A percentile compares a stretch with the other conserved stretches of the same genome.
Conservation (phyloP, 1,140 invertebrate genomes). For the Procambarus virginalis region DNA sequence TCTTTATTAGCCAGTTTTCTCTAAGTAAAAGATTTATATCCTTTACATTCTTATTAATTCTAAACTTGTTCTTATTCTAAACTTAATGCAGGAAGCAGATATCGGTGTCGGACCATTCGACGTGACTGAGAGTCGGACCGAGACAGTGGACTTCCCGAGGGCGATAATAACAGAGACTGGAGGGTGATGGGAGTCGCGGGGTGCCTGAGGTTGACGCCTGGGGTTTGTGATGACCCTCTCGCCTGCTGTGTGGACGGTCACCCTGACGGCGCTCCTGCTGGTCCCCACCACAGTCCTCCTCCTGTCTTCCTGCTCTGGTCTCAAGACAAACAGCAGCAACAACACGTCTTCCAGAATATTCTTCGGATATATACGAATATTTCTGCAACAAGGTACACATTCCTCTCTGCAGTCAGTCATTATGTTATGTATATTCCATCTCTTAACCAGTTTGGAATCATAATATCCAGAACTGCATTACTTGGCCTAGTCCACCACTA, state of each 20-base stretch:
- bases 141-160: constrained; percentile 11
- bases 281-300: neutral
- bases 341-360: neutral
- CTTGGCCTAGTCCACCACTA: no score
- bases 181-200: constrained; percentile 17
- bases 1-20: no score
- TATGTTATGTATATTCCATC: no score
- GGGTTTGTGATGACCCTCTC: constrained; percentile 33
- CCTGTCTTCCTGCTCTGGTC: neutral
- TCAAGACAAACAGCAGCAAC: neutral
- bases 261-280: neutral
- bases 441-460: no score
- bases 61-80: no score
- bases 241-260: constrained; percentile 12
- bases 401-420: no score
- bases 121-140: neutral
- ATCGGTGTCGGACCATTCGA: constrained; percentile 10
- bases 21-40: no score
- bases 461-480: no score
- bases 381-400: neutral
- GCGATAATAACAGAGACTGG: neutral
- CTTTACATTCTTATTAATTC: no score
- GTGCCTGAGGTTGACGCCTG: constrained; percentile 20
- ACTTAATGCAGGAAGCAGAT: constrained; percentile 32
- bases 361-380: neutral